Conservation (phyloP, 2,113 vertebrate species). For the Petromus typicus region DNA sequence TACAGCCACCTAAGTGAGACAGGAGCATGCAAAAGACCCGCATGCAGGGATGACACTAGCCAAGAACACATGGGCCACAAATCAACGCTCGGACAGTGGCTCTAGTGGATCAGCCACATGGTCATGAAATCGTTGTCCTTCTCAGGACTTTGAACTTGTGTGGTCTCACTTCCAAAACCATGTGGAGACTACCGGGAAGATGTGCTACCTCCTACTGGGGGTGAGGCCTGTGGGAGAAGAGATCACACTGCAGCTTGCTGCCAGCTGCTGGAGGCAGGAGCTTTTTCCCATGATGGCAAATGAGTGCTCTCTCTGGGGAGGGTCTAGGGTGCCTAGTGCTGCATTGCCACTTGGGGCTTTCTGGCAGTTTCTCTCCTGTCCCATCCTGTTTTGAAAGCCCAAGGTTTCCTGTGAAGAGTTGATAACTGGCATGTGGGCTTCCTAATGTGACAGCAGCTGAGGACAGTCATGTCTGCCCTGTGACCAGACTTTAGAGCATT, state of each 20-base stretch:
- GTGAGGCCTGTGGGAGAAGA: not conserved
- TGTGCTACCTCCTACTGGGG: not conserved
- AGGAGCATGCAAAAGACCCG: not conserved
- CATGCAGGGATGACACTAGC: not conserved
- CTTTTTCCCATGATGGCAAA: not conserved
- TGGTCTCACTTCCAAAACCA: not conserved
- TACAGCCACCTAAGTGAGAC: not conserved
- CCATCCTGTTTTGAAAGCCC: constrained; percentile 69
- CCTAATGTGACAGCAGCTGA: constrained; percentile 70
- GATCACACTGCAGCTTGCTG: fast-evolving
- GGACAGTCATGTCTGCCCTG: constrained; percentile 84
- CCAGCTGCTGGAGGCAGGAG: not conserved
- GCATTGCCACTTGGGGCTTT: constrained; percentile 42
- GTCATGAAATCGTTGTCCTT: constrained; percentile 86
- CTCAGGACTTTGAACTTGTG: constrained; percentile 68
- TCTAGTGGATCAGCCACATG: constrained; percentile 74
- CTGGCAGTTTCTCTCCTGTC: constrained; percentile 26
- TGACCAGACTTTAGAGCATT: constrained; percentile 90
- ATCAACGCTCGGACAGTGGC: constrained; percentile 65
- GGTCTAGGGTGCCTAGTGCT: constrained; percentile 51
- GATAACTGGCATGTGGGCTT: constrained; percentile 76
- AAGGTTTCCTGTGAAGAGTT: constrained; percentile 57
- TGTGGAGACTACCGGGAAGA: not conserved
- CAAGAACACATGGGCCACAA: not conserved
- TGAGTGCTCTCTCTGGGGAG: not conserved